Conservation (phyloP, 2,113 vertebrate species). For the Rhabdomys dilectus region DNA sequence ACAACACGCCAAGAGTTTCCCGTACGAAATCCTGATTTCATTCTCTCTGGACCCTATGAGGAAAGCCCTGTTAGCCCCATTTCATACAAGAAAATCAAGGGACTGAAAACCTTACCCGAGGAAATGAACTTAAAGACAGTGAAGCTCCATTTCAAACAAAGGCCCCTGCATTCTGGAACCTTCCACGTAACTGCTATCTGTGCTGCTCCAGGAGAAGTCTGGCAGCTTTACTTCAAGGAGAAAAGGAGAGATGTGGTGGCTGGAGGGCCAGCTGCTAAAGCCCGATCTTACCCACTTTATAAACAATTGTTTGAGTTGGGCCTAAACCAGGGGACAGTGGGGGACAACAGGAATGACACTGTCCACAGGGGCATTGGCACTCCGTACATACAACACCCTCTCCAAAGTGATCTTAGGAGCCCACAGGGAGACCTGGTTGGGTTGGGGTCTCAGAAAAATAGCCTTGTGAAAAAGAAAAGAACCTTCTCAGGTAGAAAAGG, state of each 20-base stretch:
- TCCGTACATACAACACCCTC: neutral
- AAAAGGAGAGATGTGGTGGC: neutral
- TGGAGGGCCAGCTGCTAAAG: neutral
- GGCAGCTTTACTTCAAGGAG: neutral
- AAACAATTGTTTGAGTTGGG: neutral
- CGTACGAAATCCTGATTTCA: neutral
- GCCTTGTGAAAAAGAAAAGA: constrained; percentile 39
- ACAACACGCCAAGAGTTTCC: neutral
- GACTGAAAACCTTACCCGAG: neutral
- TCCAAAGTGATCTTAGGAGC: neutral
- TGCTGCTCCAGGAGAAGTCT: neutral
- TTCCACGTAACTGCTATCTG: fast-evolving
- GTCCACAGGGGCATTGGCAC: fast-evolving
- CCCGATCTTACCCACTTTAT: neutral
- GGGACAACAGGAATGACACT: neutral
- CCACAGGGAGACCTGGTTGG: neutral
- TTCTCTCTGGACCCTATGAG: neutral
- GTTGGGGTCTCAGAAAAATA: neutral
- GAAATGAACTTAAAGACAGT: neutral
- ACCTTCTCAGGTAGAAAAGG: constrained; percentile 33
- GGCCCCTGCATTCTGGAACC: neutral
- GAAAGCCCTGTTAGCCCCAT: neutral
- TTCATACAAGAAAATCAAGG: neutral
- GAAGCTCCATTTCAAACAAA: neutral
- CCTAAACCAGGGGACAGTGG: neutral